Base-by-base conservation (phyloP, 2,113 vertebrate species). In the Strigops habroptila region DNA sequence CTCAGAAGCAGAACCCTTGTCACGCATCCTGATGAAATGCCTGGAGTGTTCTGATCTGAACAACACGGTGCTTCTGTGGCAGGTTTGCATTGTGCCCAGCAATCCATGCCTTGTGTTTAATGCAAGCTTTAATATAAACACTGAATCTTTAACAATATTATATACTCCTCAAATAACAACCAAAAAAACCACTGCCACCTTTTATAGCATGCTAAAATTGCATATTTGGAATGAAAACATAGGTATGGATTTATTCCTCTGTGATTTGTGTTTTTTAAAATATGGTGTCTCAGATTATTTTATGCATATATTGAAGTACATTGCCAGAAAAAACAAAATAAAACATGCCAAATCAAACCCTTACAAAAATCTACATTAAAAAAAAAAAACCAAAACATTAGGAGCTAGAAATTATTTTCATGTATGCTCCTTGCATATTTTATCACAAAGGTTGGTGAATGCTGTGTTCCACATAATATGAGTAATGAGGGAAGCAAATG, bases 381-480 rank as follows among this genome's bases (percentile, higher is more conserved):
- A 28, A 27, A 27, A 9, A 39, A 59, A 5, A 4, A 25, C 14
- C 4, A 7, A 2, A 9, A 10, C 7, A 33, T 59, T 39, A 37
- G 7, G 14, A 49, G 2, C 9, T 77, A 27, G 7, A 76, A 46
- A 76, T 37, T 15, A 3, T 59, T 90, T 48, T n/a, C 3, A 9
- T 12, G 10, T 59, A 24, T 37, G 8, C 1, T 74, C 12, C 5
- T 82, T 0, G 0, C 44, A 52, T 27, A 6, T 63, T 82, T 90
- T 75, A 74, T n/a, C 57, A 35, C 37, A 79, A 91, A 79, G 5
- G 63, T 65, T 41, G n/a, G 31, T 68, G 28, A 67, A 46, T 41
- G 31, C 9, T 51, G 8, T 60, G 8, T 88, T 88, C 10, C n/a
- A 57, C 16, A 13, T 85, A 49, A 46, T 7, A 2, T 17, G 55